phyloP scores from a whole-genome alignment of 2,888 invertebrate genomes.

The Pedicia rivosa region DNA sequence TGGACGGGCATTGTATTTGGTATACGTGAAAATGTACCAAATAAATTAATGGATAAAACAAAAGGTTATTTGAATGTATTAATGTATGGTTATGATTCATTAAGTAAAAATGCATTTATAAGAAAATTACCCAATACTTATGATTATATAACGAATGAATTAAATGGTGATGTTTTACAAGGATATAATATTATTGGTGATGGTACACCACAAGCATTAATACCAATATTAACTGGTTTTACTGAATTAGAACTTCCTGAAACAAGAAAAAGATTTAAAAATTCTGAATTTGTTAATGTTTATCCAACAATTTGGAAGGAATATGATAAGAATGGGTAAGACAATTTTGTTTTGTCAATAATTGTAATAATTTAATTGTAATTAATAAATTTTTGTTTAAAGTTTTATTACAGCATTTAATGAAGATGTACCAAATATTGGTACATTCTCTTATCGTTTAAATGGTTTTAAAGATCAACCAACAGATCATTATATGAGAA shows the following conservation, averaged over 20 bases:
- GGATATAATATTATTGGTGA: slow-evolving; percentile 78
- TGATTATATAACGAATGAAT: slow-evolving; percentile 42
- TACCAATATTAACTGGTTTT: slow-evolving; percentile 73
- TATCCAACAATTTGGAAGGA: slow-evolving; percentile 82
- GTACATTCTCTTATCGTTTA: slow-evolving; percentile 80
- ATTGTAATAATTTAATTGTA: slow-evolving; percentile 19
- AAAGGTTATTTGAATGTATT: slow-evolving; percentile 41
- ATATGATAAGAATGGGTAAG: slow-evolving; percentile 43
- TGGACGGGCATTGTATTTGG: slow-evolving; percentile 45
- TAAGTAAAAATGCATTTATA: slow-evolving; percentile 68
- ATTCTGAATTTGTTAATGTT: slow-evolving; percentile 49
- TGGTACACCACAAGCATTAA: slow-evolving; percentile 73
- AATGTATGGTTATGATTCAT: slow-evolving; percentile 78
- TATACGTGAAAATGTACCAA: background rate
- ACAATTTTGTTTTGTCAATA: slow-evolving; percentile 15
- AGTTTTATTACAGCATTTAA: slow-evolving; percentile 60
- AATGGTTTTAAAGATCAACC: slow-evolving; percentile 71
- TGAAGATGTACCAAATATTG: slow-evolving; percentile 70
- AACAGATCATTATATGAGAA: slow-evolving; percentile 79
- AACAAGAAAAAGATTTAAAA: slow-evolving; percentile 49
- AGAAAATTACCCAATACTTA: slow-evolving; percentile 63
- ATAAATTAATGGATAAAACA: background rate
- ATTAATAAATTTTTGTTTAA: background rate
- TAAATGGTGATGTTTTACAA: slow-evolving; percentile 47
- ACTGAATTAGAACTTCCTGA: slow-evolving; percentile 80